phyloP scores from a whole-genome alignment of 2,113 vertebrate species.

The Chamaea fasciata region DNA sequence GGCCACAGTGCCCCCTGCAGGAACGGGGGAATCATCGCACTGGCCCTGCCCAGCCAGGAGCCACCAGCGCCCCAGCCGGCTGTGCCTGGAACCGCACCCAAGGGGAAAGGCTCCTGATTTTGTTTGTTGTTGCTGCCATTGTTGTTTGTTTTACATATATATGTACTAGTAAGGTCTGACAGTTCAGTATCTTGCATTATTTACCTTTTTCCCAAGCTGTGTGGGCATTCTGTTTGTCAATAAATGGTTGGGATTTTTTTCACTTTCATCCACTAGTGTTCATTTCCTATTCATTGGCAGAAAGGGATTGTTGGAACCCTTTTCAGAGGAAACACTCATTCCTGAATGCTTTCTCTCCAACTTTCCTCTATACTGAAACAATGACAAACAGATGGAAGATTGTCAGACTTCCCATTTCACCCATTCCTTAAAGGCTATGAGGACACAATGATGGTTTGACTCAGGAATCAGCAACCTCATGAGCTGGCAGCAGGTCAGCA shows the following conservation, averaged over 20 bases:
- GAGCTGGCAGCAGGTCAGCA: background rate
- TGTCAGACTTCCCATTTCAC: background rate
- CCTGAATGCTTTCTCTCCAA: background rate
- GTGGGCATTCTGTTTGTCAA: background rate
- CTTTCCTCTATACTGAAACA: background rate
- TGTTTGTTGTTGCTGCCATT: too few relatives aligned
- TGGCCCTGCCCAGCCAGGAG: background rate
- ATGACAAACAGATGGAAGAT: background rate
- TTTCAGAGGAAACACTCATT: background rate
- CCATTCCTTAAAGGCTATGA: background rate
- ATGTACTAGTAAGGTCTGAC: background rate
- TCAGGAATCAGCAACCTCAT: background rate
- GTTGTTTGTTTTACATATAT: too few relatives aligned
- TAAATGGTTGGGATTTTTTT: background rate
- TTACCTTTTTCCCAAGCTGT: background rate
- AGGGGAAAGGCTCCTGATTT: too few relatives aligned
- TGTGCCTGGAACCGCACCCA: background rate
- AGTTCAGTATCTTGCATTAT: background rate
- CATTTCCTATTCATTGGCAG: background rate
- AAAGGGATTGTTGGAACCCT: background rate
- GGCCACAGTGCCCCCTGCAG: background rate
- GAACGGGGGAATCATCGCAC: background rate
- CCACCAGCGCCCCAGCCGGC: background rate
- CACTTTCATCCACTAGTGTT: background rate
- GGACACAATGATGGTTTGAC: background rate